Evolutionary conservation across 1,140 invertebrate genomes (phyloP).

Genomic region (Eriocheir sinensis): DNA sequence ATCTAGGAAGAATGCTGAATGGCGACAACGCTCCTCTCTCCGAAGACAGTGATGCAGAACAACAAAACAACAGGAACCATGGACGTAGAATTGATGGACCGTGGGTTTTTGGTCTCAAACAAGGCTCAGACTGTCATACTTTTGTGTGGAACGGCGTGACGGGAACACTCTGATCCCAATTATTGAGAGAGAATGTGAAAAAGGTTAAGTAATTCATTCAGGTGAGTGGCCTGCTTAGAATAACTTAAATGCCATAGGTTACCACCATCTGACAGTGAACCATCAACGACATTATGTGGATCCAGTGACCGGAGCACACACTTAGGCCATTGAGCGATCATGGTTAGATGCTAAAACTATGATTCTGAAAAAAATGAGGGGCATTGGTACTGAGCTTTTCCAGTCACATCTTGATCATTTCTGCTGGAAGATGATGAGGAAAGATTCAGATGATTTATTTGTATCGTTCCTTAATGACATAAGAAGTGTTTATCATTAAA

Average conservation of each 20-base stretch:
- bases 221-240: conserved; percentile 50
- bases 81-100: conserved; percentile 10
- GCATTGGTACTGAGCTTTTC: no score
- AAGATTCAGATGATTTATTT: no score
- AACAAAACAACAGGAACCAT: conserved; percentile 15
- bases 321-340: no score
- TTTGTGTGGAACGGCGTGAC: conserved; percentile 31
- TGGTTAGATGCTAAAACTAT: no score
- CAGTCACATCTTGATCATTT: no score
- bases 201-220: conserved; percentile 49
- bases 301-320: conserved; percentile 1
- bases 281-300: conserved; percentile 41
- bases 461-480: no score
- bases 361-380: no score
- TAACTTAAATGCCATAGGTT: not conserved
- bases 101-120: conserved; percentile 33
- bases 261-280: conserved; percentile 29
- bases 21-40: conserved; percentile 15
- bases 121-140: conserved; percentile 26
- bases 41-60: conserved; percentile 24
- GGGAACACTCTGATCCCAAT: conserved; percentile 46
- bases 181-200: conserved; percentile 32
- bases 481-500: no score
- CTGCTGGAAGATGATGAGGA: no score
- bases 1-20: not conserved